These are phyloP conservation scores for Anastatus disparis DNA, from an alignment of 1,140 invertebrate genomes.

Conservation along the genomic window DNA sequence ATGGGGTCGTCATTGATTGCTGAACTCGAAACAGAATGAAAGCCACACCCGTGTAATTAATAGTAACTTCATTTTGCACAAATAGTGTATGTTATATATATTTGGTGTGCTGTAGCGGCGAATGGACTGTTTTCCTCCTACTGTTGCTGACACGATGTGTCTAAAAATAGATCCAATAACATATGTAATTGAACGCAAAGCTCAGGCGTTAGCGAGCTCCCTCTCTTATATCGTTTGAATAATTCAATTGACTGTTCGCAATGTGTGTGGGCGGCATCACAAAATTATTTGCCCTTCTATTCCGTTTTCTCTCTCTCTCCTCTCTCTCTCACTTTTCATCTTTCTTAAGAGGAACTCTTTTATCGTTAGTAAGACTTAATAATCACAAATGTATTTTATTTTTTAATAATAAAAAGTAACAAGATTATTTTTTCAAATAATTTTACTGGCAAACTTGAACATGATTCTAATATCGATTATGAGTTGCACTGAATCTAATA, in stretches of 20 bases:
- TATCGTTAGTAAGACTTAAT: too few relatives aligned
- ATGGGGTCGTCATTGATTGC: too few relatives aligned
- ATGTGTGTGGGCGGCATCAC: conserved; percentile 1
- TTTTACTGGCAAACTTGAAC: too few relatives aligned
- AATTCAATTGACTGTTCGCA: conserved; percentile 16
- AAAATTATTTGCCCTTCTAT: conserved; percentile 12
- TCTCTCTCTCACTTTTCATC: neutral
- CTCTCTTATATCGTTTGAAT: conserved; percentile 21
- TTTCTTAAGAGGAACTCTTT: too few relatives aligned
- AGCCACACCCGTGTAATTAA: neutral
- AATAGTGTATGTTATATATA: neutral
- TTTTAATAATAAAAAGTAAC: too few relatives aligned
- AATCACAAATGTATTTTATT: too few relatives aligned
- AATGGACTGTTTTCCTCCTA: too few relatives aligned
- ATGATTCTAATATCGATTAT: too few relatives aligned
- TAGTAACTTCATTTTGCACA: neutral
- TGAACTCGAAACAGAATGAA: neutral
- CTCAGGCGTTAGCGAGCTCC: conserved; percentile 2
- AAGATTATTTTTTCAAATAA: too few relatives aligned
- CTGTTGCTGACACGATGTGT: neutral
- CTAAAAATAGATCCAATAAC: conserved; percentile 22
- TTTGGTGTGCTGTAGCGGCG: neutral
- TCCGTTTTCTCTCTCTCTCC: neutral
- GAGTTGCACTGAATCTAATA: too few relatives aligned
- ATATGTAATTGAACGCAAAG: conserved; percentile 17